Conservation (phyloP, 2,113 vertebrate species). For the Syngnathus scovelli region DNA sequence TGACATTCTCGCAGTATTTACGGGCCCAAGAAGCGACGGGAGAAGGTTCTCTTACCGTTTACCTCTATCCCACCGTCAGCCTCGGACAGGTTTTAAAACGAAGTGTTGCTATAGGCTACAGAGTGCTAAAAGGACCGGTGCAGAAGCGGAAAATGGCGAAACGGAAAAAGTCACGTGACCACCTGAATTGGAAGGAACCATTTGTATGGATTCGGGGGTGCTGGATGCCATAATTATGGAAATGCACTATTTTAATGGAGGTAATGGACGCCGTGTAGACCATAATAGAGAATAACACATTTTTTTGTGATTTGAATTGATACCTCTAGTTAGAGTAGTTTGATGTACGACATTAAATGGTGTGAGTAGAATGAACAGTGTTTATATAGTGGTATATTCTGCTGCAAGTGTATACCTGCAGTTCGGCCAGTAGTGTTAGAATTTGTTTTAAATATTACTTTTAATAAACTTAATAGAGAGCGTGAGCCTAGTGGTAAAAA, state of each 20-base stretch:
- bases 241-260: not conserved
- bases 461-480: not conserved
- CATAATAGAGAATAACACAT: fast-evolving
- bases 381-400: slow-evolving; percentile 54
- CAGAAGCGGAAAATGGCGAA: slow-evolving; percentile 76
- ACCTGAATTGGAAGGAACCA: slow-evolving; percentile 46
- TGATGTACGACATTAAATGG: not conserved
- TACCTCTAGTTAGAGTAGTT: fast-evolving
- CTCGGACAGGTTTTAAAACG: slow-evolving; percentile 8
- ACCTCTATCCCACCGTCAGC: slow-evolving; percentile 31
- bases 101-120: slow-evolving; percentile 7
- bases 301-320: fast-evolving
- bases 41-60: slow-evolving; percentile 13
- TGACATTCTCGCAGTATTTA: slow-evolving; percentile 63
- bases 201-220: slow-evolving; percentile 31
- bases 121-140: slow-evolving; percentile 44
- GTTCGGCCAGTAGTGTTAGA: slow-evolving; percentile 40
- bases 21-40: slow-evolving; percentile 33
- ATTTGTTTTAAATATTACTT: not conserved
- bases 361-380: not conserved
- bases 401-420: slow-evolving; percentile 63
- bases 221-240: not conserved
- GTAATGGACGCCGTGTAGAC: not conserved
- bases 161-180: slow-evolving; percentile 72
- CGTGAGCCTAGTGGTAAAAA: not conserved